A percentile compares a stretch with the other conserved stretches of the same genome.
Evolutionary conservation across 2,888 invertebrate genomes (phyloP).

Genomic region (Flexamia atlantica): DNA sequence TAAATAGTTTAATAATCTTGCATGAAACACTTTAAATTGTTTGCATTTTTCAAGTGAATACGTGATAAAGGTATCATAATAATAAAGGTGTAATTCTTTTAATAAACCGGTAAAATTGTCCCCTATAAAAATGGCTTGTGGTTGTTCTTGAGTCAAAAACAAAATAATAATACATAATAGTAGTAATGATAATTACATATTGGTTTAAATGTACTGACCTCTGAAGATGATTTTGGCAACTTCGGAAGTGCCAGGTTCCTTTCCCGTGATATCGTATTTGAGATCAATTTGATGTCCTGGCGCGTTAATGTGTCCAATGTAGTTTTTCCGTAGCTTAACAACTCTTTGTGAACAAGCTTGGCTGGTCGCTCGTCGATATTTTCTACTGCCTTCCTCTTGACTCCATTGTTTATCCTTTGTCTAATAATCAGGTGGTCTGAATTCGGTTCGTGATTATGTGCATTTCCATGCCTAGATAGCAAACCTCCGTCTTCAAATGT

Average conservation of each 20-base stretch:
- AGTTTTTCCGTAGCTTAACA: constrained; percentile 37
- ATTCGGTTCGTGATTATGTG: constrained; percentile 31
- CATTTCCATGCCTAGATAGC: constrained; percentile 25
- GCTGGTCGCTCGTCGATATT: constrained; percentile 40
- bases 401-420: constrained; percentile 35
- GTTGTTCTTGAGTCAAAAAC: constrained; percentile 31
- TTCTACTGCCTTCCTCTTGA: constrained; percentile 35
- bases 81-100: constrained; percentile 3
- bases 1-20: neutral
- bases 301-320: constrained; percentile 35
- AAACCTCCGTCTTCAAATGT: constrained; percentile 32
- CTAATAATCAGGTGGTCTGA: constrained; percentile 31
- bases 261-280: constrained; percentile 40
- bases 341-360: constrained; percentile 34
- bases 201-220: constrained; percentile 40
- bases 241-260: constrained; percentile 40
- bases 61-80: neutral
- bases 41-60: neutral
- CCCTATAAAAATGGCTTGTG: constrained; percentile 37
- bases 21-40: neutral
- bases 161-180: constrained; percentile 35
- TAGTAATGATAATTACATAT: constrained; percentile 34
- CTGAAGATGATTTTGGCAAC: constrained; percentile 35
- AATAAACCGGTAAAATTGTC: constrained; percentile 37
- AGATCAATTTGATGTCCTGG: constrained; percentile 35